Base-by-base conservation (phyloP, 2,888 invertebrate species). In the Stenodema calcarata region DNA sequence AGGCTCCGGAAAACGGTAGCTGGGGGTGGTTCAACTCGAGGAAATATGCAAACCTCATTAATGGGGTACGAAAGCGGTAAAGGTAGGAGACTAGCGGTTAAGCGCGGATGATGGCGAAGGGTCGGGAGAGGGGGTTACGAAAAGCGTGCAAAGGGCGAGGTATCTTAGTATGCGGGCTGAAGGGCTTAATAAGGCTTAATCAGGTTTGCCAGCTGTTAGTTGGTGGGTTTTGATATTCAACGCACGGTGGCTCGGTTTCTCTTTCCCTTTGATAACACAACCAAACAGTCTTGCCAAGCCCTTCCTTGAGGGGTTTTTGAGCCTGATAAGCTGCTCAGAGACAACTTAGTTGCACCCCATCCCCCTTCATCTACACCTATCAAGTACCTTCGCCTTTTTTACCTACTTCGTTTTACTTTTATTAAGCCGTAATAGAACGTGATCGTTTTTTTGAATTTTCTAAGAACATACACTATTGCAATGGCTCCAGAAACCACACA, bases 181-280 rank as follows among this genome's bases (percentile, higher is more conserved):
- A 62, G 54, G 80, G 80, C 80, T 80, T 80, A 80, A 80, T 80
- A 80, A 80, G 80, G 27, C 80, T 80, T 80, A 80, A 80, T 80
- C 80, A 80, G 62, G 80, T 80, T 80, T 62, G 62, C 47, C 54
- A 80, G 62, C 80, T 80, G 54, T 80, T 62, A 62, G 54, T 62
- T 54, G 80, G 80, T 28, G 30, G 80, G 80, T 44, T 50, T 80
- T 80, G 80, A 80, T 80, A 80, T 80, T 80, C 80, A 30, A 42
- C 54, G 44, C 80, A 80, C 80, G 80, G 80, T 11, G 28, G 54
- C 41, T 42, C 41, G 75, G 75, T 75, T 62, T 62, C 78, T 62
- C 54, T 42, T 80, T 80, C 62, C 84, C 84, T 84, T 84, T 84
- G 84, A 84, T 84, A 84, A 84, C 84, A 84, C 73, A 84, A 84